Conservation (phyloP, 2,888 invertebrate species). For the Ormyrus labotus region DNA sequence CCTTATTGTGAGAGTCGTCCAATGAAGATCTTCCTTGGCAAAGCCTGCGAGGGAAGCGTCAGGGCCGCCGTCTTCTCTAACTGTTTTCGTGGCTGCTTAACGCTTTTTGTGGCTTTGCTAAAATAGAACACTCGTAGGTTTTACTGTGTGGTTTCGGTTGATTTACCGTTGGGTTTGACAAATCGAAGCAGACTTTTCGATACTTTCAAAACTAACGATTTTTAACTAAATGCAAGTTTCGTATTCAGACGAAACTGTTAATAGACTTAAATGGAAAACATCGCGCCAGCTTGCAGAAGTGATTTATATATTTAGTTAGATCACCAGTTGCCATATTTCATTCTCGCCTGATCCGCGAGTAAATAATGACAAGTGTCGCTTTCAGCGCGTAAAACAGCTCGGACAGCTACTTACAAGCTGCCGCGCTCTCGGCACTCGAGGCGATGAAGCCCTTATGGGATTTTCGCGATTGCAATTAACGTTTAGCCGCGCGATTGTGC, state of each 20-base stretch:
- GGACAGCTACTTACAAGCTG: no score
- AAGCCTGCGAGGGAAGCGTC: background rate
- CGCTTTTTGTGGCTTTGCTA: background rate
- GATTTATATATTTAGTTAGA: no score
- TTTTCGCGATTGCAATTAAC: slow-evolving; percentile 25
- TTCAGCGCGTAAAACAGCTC: no score
- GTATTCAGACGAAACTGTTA: no score
- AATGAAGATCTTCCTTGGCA: slow-evolving; percentile 21
- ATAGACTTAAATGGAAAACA: no score
- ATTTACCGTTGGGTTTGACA: slow-evolving; percentile 10
- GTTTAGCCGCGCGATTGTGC: background rate
- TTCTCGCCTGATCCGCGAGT: no score
- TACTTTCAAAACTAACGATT: no score
- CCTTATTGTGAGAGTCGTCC: background rate
- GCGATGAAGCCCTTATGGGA: slow-evolving; percentile 2
- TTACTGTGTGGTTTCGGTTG: slow-evolving; percentile 4
- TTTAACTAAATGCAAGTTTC: no score
- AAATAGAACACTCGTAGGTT: slow-evolving; percentile 6
- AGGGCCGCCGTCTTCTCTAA: background rate
- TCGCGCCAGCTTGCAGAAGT: no score
- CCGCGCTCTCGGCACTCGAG: no score
- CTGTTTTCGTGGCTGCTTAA: background rate
- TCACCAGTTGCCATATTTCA: no score
- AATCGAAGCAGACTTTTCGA: background rate
- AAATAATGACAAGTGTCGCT: no score